These are phyloP conservation scores for Chaunax sp. DNA, from an alignment of 2,797 vertebrate species.

Conservation along the genomic window DNA sequence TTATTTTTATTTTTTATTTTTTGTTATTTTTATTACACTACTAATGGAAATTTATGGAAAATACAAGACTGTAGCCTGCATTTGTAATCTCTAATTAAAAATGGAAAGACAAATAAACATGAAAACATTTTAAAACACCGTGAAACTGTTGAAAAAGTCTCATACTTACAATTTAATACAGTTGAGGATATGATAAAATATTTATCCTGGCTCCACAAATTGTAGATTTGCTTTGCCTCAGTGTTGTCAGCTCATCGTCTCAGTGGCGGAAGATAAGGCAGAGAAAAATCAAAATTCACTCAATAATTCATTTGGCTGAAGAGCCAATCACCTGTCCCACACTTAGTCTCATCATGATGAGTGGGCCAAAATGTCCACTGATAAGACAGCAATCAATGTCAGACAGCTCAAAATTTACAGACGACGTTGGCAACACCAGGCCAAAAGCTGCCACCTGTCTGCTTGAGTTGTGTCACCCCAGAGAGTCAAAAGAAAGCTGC, in stretches of 20 bases:
- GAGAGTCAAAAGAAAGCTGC: too few relatives aligned
- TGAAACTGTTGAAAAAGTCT: not conserved
- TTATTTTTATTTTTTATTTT: too few relatives aligned
- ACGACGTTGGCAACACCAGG: not conserved
- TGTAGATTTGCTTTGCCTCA: too few relatives aligned
- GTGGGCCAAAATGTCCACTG: not conserved
- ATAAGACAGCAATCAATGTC: not conserved
- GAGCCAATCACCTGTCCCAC: not conserved
- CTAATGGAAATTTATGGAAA: not conserved
- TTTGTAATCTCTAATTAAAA: not conserved
- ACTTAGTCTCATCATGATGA: too few relatives aligned
- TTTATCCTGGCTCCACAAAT: too few relatives aligned
- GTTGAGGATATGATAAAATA: not conserved
- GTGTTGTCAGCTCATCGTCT: too few relatives aligned
- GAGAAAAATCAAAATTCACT: not conserved
- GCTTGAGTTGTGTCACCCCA: too few relatives aligned
- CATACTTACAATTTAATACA: too few relatives aligned
- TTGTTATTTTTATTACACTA: too few relatives aligned
- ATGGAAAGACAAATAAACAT: not conserved
- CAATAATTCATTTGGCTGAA: not conserved
- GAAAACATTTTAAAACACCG: not conserved
- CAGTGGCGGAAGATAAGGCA: not conserved
- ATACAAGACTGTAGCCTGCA: too few relatives aligned
- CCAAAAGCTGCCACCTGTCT: not conserved
- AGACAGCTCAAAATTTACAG: not conserved